These are phyloP conservation scores for Florisuga fusca DNA, from an alignment of 2,797 vertebrate genomes.

Conservation along the genomic window DNA sequence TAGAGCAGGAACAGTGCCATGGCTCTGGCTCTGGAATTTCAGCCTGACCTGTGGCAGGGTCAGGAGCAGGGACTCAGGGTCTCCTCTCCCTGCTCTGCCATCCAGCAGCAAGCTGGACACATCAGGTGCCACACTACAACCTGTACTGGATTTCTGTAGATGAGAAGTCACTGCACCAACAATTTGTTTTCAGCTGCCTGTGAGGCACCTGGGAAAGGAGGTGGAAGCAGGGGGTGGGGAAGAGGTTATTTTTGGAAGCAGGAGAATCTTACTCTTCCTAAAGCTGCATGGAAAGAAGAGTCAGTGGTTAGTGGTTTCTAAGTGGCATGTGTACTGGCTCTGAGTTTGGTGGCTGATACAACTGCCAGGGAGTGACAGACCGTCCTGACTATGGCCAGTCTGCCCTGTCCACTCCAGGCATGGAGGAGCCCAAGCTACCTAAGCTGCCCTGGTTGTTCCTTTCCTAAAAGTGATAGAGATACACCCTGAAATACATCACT, in stretches of 20 bases:
- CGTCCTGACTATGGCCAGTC: not conserved
- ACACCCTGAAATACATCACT: not conserved
- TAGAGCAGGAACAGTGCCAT: not conserved
- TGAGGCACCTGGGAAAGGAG: slow-evolving; percentile 23
- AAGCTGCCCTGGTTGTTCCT: not conserved
- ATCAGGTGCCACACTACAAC: not conserved
- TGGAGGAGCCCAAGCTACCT: not conserved
- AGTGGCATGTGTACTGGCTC: not conserved
- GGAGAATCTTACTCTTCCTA: not conserved
- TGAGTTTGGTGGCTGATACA: not conserved
- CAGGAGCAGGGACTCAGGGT: slow-evolving; percentile 66
- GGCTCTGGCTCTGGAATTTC: slow-evolving; percentile 17
- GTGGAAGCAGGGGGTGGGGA: not conserved
- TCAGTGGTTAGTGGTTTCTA: not conserved
- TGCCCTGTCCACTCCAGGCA: not conserved
- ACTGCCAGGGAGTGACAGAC: accelerated
- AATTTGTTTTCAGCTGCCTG: not conserved
- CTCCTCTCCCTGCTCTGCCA: slow-evolving; percentile 27
- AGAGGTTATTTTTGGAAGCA: slow-evolving; percentile 58
- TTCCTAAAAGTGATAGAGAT: not conserved
- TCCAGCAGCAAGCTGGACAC: slow-evolving; percentile 54
- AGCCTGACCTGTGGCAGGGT: not conserved
- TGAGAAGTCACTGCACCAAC: not conserved
- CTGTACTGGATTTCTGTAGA: not conserved
- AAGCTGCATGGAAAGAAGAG: not conserved